Evolutionary conservation across 2,797 vertebrate species (phyloP), one percentile per base, ranked within the genome.

Genomic region (Enoplosus armatus): DNA sequence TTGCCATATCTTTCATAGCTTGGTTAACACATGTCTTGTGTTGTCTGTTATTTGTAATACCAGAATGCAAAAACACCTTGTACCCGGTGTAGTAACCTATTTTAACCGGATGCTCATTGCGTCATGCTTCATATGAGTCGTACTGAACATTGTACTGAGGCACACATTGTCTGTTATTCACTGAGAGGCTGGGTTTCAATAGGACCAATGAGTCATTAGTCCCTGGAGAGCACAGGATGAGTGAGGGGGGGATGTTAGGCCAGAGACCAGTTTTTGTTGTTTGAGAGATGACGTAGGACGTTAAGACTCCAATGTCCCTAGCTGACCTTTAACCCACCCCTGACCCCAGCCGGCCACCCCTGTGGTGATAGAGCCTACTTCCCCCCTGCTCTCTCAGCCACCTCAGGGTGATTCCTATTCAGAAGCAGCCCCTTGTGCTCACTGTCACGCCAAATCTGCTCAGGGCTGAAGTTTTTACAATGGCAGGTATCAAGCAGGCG

Each of bases 271-370:
- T 75, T 85, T 94, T 91, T 94, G 80, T 95, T 89, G 86, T 90
- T 87, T 83, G 77, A 83, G 73, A 85, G 92, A 91, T 94, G 93
- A 94, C 72, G 53, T 85, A 90, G 90, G 86, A 89, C 58, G 80
- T 85, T 86, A 83, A 92, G 88, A 80, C 79, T 79, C 79, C 80
- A 86, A 82, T 89, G 86, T 90, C 84, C 78, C 71, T 62, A 60
- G 70, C 65, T 90, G 90, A 95, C 94, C 93, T 87, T 87, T 92
- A 90, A 83, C 75, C 82, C 84, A 92, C 89, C 92, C 74, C 86
- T 94, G 87, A 94, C 93, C 94, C 85, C 22, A 35, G 50, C 29
- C 50, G 87, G 65, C 86, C 89, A 90, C 92, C 92, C 84, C 91
- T 79, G 86, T 90, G 91, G 91, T 91, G 91, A 76, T n/a, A 59